Conservation (phyloP, 2,888 invertebrate species). For the Eilema sororculum region DNA sequence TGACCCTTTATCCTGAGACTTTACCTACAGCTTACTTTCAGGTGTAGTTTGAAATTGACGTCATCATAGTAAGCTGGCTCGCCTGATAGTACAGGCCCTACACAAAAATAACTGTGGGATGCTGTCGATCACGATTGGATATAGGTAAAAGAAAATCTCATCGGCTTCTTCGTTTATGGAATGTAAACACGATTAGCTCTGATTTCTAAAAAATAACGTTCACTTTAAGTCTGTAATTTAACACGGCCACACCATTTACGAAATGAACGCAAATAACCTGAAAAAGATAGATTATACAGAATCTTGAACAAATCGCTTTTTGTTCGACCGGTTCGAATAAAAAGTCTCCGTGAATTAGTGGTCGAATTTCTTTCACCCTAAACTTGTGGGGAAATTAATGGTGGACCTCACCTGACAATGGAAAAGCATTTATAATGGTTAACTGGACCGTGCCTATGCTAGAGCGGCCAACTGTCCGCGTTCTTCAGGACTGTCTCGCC, state of each 20-base stretch:
- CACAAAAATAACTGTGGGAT: too few species aligned
- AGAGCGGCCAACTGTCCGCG: background rate
- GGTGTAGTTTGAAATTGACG: too few species aligned
- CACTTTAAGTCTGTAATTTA: background rate
- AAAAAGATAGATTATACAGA: slow-evolving; percentile 45
- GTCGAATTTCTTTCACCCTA: slow-evolving; percentile 46
- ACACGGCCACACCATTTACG: background rate
- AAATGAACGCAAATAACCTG: slow-evolving; percentile 2
- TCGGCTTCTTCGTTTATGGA: too few species aligned
- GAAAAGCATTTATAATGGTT: slow-evolving; percentile 64
- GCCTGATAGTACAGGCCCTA: too few species aligned
- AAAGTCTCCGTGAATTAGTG: slow-evolving; percentile 44
- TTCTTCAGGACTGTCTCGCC: background rate
- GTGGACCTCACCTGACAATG: slow-evolving; percentile 64
- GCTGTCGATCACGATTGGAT: too few species aligned
- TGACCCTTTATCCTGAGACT: too few species aligned
- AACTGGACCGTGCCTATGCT: slow-evolving; percentile 56
- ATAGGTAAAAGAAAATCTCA: too few species aligned
- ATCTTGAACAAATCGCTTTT: slow-evolving; percentile 44
- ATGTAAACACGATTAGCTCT: background rate
- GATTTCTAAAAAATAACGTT: background rate
- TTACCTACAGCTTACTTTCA: too few species aligned
- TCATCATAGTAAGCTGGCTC: too few species aligned
- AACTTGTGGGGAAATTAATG: slow-evolving; percentile 66
- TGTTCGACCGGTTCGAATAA: slow-evolving; percentile 47